phyloP scores from a whole-genome alignment of 1,140 invertebrate species.

The Zaprionus capensis region DNA sequence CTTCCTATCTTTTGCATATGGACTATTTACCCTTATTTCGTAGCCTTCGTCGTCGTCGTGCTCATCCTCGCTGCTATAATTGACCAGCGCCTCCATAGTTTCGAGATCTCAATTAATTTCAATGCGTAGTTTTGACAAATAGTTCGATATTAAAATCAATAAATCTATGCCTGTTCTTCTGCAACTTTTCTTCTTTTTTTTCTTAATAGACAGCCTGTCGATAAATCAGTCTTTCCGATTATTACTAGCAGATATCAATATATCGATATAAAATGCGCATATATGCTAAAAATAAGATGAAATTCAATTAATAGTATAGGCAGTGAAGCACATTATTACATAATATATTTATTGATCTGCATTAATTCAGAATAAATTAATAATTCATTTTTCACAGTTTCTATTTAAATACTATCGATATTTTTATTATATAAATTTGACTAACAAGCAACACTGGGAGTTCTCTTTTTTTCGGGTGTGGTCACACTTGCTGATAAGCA shows the following conservation, averaged over 20 bases:
- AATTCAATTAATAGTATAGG: neutral
- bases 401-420: slow-evolving; percentile 1
- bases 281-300: neutral
- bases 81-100: slow-evolving; percentile 86
- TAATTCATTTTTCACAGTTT: neutral
- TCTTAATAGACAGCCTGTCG: slow-evolving; percentile 16
- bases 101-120: slow-evolving; percentile 5
- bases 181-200: slow-evolving; percentile 16
- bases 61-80: slow-evolving; percentile 88
- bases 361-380: neutral
- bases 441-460: neutral
- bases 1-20: slow-evolving; percentile 15
- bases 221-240: neutral
- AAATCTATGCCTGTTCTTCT: slow-evolving; percentile 37
- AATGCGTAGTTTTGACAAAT: slow-evolving; percentile 6
- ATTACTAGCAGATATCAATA: neutral
- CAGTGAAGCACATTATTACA: neutral
- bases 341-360: neutral
- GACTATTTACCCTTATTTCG: slow-evolving; percentile 80
- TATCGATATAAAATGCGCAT: slow-evolving; percentile 19
- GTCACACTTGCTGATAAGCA: slow-evolving; percentile 3
- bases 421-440: neutral
- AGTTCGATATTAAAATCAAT: slow-evolving; percentile 49
- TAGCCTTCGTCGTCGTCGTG: slow-evolving; percentile 84
- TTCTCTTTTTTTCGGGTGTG: neutral